These are phyloP conservation scores for Cirrhinus mrigala DNA, from an alignment of 2,797 vertebrate species.

Conservation along the genomic window DNA sequence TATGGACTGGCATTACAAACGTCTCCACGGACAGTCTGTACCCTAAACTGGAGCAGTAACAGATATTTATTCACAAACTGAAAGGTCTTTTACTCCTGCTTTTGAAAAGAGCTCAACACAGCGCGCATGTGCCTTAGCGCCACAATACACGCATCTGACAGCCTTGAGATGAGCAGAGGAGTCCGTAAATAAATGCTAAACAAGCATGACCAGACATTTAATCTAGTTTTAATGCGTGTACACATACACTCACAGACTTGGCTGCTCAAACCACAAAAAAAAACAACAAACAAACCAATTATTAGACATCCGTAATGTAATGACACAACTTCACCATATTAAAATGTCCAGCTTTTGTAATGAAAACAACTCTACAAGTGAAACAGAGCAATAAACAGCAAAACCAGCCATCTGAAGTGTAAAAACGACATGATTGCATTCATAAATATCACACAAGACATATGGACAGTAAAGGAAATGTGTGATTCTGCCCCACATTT, in stretches of 20 bases:
- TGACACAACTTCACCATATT: background rate
- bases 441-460: slow-evolving; percentile 18
- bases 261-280: slow-evolving; percentile 4
- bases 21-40: slow-evolving; percentile 44
- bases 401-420: background rate
- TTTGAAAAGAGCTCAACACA: slow-evolving; percentile 33
- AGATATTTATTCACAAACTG: slow-evolving; percentile 49
- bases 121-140: background rate
- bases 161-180: slow-evolving; percentile 67
- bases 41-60: slow-evolving; percentile 50
- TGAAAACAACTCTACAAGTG: slow-evolving; percentile 1
- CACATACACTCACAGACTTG: background rate
- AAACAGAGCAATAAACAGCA: background rate
- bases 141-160: slow-evolving; percentile 52
- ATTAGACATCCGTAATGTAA: background rate
- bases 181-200: slow-evolving; percentile 15
- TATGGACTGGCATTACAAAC: slow-evolving; percentile 43
- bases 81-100: slow-evolving; percentile 40
- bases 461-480: slow-evolving; percentile 4
- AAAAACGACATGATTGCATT: background rate
- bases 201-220: slow-evolving; percentile 57
- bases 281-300: slow-evolving; percentile 17
- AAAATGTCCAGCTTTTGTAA: background rate
- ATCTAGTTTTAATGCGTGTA: slow-evolving; percentile 51
- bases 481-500: slow-evolving; percentile 65